phyloP scores from a whole-genome alignment of 2,797 vertebrate species.

The Siniperca obscura region DNA sequence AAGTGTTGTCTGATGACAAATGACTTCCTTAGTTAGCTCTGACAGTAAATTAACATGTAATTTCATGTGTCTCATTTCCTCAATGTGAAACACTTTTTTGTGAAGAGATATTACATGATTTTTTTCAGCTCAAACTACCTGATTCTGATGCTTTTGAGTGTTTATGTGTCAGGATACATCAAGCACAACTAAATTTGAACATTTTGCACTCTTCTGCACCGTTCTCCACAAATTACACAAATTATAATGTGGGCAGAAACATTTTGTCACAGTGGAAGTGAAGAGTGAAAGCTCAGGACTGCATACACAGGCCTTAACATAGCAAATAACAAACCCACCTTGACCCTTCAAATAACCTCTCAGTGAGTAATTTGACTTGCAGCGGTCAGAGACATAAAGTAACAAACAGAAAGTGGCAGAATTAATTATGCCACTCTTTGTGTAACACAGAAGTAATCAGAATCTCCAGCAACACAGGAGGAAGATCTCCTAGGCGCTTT shows the following conservation, averaged over 20 bases:
- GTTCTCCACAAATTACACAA: constrained; percentile 60
- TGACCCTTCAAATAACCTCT: constrained; percentile 76
- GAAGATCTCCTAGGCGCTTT: constrained; percentile 82
- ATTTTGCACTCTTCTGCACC: constrained; percentile 41
- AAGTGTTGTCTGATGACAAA: constrained; percentile 78
- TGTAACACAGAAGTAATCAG: constrained; percentile 80
- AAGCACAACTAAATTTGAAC: constrained; percentile 42
- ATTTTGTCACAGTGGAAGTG: constrained; percentile 58
- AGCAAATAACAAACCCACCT: constrained; percentile 70
- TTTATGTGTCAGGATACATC: constrained; percentile 44
- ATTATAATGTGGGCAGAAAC: constrained; percentile 45
- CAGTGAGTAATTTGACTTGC: constrained; percentile 74
- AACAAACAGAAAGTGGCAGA: constrained; percentile 79
- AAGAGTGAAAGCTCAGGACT: constrained; percentile 44
- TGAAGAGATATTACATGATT: constrained; percentile 24
- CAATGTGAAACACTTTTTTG: constrained; percentile 53
- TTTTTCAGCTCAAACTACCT: constrained; percentile 18
- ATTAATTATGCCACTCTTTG: constrained; percentile 83
- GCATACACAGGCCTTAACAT: constrained; percentile 50
- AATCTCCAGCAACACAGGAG: constrained; percentile 75
- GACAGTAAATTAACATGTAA: constrained; percentile 76
- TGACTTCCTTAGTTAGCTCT: constrained; percentile 70
- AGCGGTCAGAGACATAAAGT: constrained; percentile 55
- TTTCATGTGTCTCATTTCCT: constrained; percentile 66
- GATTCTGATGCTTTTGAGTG: constrained; percentile 37